These are phyloP conservation scores for Cotesia vestalis DNA, from an alignment of 1,140 invertebrate genomes.

Conservation along the genomic window DNA sequence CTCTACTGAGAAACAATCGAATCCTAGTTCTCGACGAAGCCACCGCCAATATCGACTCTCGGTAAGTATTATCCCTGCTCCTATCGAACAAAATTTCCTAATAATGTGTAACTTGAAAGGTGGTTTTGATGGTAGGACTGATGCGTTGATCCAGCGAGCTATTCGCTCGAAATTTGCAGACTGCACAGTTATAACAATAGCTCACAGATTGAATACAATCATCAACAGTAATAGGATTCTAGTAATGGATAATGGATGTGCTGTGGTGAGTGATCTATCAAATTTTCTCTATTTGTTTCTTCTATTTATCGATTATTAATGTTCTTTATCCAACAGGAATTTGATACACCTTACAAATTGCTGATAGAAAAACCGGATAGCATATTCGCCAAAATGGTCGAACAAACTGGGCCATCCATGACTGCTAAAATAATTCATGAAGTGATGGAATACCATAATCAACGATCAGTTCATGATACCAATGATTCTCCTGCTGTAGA, in stretches of 20 bases:
- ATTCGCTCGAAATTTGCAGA: conserved; percentile 67
- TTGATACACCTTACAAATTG: conserved; percentile 74
- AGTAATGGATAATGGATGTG: conserved; percentile 67
- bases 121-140: conserved; percentile 60
- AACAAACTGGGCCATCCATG: conserved; percentile 66
- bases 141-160: conserved; percentile 68
- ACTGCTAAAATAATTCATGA: conserved; percentile 48
- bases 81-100: conserved; percentile 67
- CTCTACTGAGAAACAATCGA: conserved; percentile 73
- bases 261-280: conserved; percentile 44
- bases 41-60: conserved; percentile 79
- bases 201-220: conserved; percentile 75
- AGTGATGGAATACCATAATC: not conserved
- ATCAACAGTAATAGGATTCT: conserved; percentile 72
- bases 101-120: conserved; percentile 1
- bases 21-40: conserved; percentile 81
- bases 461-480: not conserved
- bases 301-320: conserved; percentile 43
- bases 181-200: conserved; percentile 75
- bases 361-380: conserved; percentile 66
- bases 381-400: conserved; percentile 65
- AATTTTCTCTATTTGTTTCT: conserved; percentile 40
- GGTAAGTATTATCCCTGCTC: conserved; percentile 64
- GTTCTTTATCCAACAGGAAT: conserved; percentile 65
- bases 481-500: too few relatives aligned